Conservation (phyloP, 2,888 invertebrate genomes). For the Amblyjoppa fuscipennis region DNA sequence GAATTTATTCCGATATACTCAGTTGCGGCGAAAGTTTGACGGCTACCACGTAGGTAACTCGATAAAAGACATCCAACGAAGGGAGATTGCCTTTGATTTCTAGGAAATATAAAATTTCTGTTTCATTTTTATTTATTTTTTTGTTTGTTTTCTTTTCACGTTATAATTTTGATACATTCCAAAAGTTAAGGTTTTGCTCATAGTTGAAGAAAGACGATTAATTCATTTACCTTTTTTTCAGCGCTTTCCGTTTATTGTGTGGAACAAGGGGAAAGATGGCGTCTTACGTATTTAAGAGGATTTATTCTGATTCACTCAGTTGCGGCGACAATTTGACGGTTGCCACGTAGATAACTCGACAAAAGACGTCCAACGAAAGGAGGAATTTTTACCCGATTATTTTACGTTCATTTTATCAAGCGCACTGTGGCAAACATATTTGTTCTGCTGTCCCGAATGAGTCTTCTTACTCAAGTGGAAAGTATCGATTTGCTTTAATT, state of each 20-base stretch:
- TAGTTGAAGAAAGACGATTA: neutral
- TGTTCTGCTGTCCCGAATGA: neutral
- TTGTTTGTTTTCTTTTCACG: neutral
- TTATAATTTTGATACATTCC: neutral
- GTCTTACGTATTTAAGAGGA: conserved; percentile 45
- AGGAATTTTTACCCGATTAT: conserved; percentile 10
- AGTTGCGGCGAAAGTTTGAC: conserved; percentile 17
- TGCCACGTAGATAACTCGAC: conserved; percentile 26
- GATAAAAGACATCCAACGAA: conserved; percentile 36
- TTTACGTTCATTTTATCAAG: conserved; percentile 20
- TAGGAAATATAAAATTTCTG: neutral
- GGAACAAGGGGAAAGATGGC: neutral
- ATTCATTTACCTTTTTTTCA: neutral
- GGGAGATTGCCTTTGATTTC: conserved; percentile 18
- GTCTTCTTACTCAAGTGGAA: neutral
- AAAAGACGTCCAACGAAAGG: conserved; percentile 26
- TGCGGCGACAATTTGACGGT: conserved; percentile 10
- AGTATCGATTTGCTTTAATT: conserved; percentile 1
- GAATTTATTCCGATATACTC: conserved; percentile 52
- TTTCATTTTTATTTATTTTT: too few species aligned
- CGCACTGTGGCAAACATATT: neutral
- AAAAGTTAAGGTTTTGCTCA: neutral
- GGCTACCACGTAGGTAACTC: conserved; percentile 8
- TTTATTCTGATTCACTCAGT: conserved; percentile 49
- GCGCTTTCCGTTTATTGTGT: neutral